Evolutionary conservation across 2,113 vertebrate genomes (phyloP).

Genomic region (Pseudorasbora parva): DNA sequence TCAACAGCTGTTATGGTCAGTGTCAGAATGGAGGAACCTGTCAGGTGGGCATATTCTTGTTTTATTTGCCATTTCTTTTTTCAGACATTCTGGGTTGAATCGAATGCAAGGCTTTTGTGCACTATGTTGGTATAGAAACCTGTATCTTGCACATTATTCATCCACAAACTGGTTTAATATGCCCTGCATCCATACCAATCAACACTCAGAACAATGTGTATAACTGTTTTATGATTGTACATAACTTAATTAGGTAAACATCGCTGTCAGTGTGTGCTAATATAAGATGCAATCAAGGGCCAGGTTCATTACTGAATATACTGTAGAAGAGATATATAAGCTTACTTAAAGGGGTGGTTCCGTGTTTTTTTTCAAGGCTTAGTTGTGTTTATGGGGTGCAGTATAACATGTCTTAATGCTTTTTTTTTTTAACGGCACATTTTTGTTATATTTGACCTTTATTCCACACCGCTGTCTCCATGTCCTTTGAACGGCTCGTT

Average conservation of each 20-base stretch:
- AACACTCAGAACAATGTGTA: not conserved
- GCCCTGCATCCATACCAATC: not conserved
- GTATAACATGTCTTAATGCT: too few species aligned
- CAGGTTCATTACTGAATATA: not conserved
- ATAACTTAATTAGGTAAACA: not conserved
- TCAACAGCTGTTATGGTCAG: conserved; percentile 87
- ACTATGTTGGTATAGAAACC: too few species aligned
- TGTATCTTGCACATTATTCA: too few species aligned
- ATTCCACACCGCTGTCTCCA: too few species aligned
- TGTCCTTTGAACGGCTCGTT: too few species aligned
- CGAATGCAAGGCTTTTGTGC: not conserved
- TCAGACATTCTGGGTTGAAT: not conserved
- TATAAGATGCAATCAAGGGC: not conserved
- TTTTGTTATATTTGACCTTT: too few species aligned
- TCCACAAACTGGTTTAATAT: too few species aligned
- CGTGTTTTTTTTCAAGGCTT: too few species aligned
- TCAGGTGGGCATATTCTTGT: conserved; percentile 76
- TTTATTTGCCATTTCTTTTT: not conserved
- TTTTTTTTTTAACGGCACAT: too few species aligned
- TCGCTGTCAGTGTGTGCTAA: not conserved
- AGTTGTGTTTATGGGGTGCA: too few species aligned
- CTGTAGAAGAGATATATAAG: too few species aligned
- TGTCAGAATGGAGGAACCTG: conserved; percentile 92
- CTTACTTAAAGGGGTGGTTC: too few species aligned
- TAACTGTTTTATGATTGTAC: not conserved